Evolutionary conservation across 2,888 invertebrate species (phyloP).

Genomic region (Noctuana brunneofusca): DNA sequence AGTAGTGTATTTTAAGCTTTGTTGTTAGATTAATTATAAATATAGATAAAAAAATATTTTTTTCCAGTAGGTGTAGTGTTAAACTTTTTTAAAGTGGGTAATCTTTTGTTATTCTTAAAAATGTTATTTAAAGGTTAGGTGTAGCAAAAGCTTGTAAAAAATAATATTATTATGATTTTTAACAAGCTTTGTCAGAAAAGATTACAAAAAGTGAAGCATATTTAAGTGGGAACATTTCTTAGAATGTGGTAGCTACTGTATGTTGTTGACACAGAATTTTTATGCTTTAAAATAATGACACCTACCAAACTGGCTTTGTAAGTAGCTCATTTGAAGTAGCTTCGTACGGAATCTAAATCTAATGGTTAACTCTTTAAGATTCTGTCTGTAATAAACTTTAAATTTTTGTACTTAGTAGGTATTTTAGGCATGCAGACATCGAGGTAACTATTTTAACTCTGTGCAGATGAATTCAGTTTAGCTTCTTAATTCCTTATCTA

Average conservation of each 20-base stretch:
- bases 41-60: too few species aligned
- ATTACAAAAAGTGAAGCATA: slow-evolving; percentile 16
- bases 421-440: too few species aligned
- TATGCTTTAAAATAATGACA: slow-evolving; percentile 2
- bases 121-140: too few species aligned
- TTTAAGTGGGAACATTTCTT: slow-evolving; percentile 11
- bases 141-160: too few species aligned
- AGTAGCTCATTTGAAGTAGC: slow-evolving; percentile 27
- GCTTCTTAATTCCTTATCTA: not conserved
- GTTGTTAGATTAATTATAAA: not conserved
- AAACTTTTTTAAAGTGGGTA: too few species aligned
- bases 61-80: too few species aligned
- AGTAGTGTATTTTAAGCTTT: not conserved
- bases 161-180: too few species aligned
- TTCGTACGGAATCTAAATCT: slow-evolving; percentile 7
- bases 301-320: slow-evolving; percentile 19
- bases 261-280: not conserved
- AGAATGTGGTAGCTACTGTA: not conserved
- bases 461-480: not conserved
- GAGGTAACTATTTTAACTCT: not conserved
- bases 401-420: too few species aligned
- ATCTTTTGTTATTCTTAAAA: too few species aligned
- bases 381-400: too few species aligned
- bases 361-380: not conserved
- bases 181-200: slow-evolving; percentile 7